Conservation (phyloP, 2,797 vertebrate species). For the Esox lucius region DNA sequence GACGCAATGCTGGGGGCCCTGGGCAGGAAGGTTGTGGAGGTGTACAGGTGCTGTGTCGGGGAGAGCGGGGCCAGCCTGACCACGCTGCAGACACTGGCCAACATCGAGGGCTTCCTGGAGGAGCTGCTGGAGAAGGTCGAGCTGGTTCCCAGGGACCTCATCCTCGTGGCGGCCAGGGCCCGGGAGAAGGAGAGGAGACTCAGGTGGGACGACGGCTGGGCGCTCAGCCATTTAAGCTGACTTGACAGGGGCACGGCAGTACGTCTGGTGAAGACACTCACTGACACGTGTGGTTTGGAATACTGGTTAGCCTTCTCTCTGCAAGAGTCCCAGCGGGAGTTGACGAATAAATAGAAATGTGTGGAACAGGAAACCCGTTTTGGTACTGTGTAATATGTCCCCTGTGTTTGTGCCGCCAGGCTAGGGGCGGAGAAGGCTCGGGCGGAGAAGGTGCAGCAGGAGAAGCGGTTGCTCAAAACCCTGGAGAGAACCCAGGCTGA, state of each 20-base stretch:
- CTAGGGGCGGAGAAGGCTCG: constrained; percentile 70
- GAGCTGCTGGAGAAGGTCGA: constrained; percentile 69
- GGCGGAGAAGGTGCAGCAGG: constrained; percentile 61
- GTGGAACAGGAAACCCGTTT: too few relatives aligned
- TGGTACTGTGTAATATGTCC: too few relatives aligned
- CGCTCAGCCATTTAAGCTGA: too few relatives aligned
- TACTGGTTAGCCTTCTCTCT: too few relatives aligned
- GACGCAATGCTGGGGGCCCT: constrained; percentile 70
- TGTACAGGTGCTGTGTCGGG: constrained; percentile 70
- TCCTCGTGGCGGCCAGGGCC: constrained; percentile 63
- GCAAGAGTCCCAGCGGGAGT: too few relatives aligned
- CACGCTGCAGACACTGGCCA: constrained; percentile 72
- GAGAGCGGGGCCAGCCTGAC: constrained; percentile 66
- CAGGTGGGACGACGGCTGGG: constrained; percentile 51
- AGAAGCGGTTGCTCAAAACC: constrained; percentile 64
- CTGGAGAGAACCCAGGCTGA: constrained; percentile 61
- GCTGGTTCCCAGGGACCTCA: constrained; percentile 54
- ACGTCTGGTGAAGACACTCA: too few relatives aligned
- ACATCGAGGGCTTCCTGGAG: constrained; percentile 65
- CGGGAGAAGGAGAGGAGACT: constrained; percentile 69
- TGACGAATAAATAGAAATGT: too few relatives aligned
- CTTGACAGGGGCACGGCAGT: too few relatives aligned
- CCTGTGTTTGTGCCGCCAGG: constrained; percentile 43
- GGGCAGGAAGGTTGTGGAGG: constrained; percentile 70
- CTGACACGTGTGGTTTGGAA: too few relatives aligned